Evolutionary conservation across 1,140 invertebrate species (phyloP).

Genomic region (Drosophila nebulosa): DNA sequence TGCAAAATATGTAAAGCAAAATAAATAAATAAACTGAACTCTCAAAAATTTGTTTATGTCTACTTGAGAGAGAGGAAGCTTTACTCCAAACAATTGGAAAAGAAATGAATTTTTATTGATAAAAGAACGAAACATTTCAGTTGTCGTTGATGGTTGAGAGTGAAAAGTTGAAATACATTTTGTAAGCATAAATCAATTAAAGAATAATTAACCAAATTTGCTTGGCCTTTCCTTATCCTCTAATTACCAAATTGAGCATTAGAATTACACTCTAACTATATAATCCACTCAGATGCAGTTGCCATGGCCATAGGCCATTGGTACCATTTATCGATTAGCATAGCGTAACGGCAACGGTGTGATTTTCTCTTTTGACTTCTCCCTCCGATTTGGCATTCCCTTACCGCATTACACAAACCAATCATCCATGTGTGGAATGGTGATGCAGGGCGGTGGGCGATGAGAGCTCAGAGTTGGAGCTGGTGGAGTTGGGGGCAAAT

Average conservation of each 20-base stretch:
- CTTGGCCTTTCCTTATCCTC: not conserved
- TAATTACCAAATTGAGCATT: slow-evolving; percentile 25
- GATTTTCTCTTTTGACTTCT: not conserved
- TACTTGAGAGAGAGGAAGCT: not conserved
- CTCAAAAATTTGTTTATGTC: slow-evolving; percentile 25
- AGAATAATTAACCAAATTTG: not conserved
- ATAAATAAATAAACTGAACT: slow-evolving; percentile 6
- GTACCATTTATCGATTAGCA: not conserved
- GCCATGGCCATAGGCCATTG: not conserved
- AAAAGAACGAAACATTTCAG: not conserved
- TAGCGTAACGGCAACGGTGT: not conserved
- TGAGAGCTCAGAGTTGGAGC: not conserved
- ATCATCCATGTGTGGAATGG: slow-evolving; percentile 1
- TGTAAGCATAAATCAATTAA: slow-evolving; percentile 24
- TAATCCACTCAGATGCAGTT: slow-evolving; percentile 21
- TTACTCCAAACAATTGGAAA: not conserved
- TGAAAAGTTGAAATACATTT: not conserved
- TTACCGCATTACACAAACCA: not conserved
- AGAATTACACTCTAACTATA: slow-evolving; percentile 38
- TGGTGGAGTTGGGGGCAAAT: slow-evolving; percentile 54
- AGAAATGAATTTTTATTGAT: not conserved
- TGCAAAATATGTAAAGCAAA: too few relatives aligned
- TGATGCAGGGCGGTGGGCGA: not conserved
- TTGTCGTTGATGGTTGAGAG: not conserved
- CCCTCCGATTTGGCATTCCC: slow-evolving; percentile 31